Conservation (phyloP, 2,888 invertebrate species). For the Hartigia nigra region DNA sequence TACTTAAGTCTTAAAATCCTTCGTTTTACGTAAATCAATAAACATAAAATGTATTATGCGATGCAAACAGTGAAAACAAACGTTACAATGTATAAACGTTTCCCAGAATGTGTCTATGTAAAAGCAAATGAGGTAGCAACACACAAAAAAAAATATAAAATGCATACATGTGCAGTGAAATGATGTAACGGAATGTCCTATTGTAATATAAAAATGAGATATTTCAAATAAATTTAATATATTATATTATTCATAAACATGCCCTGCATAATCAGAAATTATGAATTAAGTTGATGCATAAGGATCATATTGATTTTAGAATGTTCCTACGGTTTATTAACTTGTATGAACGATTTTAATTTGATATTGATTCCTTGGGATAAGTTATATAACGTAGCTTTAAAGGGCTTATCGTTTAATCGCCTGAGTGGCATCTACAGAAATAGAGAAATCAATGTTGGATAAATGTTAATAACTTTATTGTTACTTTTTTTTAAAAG, state of each 20-base stretch:
- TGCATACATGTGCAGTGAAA: neutral
- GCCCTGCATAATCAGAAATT: neutral
- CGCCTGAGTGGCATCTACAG: neutral
- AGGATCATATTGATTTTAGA: neutral
- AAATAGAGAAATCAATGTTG: neutral
- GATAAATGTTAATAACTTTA: neutral
- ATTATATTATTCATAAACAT: neutral
- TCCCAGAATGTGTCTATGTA: neutral
- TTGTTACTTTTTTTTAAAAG: neutral
- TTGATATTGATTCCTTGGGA: neutral
- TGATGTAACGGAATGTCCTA: neutral
- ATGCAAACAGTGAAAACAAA: neutral
- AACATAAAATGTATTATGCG: neutral
- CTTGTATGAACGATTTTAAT: neutral
- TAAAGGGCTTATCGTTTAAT: neutral
- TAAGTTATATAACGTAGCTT: neutral
- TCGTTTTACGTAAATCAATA: neutral
- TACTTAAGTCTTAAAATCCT: slow-evolving; percentile 8
- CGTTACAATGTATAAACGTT: neutral
- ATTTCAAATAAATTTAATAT: too few species aligned
- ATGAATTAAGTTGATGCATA: neutral
- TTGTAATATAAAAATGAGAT: neutral
- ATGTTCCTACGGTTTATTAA: neutral
- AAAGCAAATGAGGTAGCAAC: neutral
- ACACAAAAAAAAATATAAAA: neutral